Conservation (phyloP, 64 coral and sea anemone species). For the Pocillopora verrucosa region DNA sequence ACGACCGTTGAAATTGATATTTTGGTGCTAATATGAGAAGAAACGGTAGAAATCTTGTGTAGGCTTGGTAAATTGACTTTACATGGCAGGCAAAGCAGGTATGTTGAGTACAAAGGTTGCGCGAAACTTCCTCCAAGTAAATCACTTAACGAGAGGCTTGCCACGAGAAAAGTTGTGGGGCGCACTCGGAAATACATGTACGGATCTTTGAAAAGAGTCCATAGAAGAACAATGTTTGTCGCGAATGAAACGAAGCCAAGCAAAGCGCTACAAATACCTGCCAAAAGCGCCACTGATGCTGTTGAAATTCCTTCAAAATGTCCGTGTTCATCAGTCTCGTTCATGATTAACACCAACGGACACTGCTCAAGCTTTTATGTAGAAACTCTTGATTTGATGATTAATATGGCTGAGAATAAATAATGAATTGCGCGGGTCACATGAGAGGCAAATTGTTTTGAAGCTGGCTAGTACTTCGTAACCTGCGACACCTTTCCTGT, state of each 20-base stretch:
- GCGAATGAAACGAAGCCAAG: conserved; percentile 22
- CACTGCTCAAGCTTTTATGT: neutral
- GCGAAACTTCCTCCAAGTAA: conserved; percentile 60
- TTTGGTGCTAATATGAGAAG: conserved; percentile 62
- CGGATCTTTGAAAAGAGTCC: conserved; percentile 67
- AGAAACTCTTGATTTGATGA: neutral
- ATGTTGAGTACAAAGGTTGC: conserved; percentile 45
- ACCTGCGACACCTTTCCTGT: neutral
- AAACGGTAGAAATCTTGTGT: conserved; percentile 30
- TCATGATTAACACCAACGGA: neutral
- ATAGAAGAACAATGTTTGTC: conserved; percentile 60
- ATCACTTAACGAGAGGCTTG: conserved; percentile 63
- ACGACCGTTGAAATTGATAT: conserved; percentile 73
- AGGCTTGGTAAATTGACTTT: neutral
- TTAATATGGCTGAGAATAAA: neutral
- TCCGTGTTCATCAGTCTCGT: neutral
- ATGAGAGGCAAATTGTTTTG: neutral
- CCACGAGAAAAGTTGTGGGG: conserved; percentile 46
- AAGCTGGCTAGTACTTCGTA: neutral
- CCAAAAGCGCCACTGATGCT: neutral
- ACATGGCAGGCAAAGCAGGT: conserved; percentile 38
- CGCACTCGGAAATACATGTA: conserved; percentile 65
- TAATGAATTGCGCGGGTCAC: neutral
- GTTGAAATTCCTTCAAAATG: neutral
- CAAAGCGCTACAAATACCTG: conserved; percentile 54